Base-by-base conservation (phyloP, 2,797 vertebrate genomes). In the Parotocinclus haroldoi region DNA sequence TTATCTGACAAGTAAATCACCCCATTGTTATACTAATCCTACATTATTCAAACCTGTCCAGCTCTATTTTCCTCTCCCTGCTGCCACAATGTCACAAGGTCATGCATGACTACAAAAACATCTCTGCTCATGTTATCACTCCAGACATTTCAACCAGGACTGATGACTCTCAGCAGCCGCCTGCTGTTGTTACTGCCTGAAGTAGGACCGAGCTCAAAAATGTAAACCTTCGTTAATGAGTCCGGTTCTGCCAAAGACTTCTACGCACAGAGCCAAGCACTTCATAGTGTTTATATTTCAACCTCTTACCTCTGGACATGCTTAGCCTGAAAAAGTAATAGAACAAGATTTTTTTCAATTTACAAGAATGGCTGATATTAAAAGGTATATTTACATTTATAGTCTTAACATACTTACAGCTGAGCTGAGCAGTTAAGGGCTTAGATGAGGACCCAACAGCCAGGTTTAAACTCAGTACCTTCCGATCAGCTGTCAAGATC, bases 211-310 rank as follows among this genome's bases (percentile, higher is more conserved):
- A 53, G 42, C 79, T 48, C 53, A 76, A 83, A 80, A 78, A 53
- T 80, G 82, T 85, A 88, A 87, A 84, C 83, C 85, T 71, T 77
- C 64, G 75, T 79, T 82, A 84, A 88, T 79, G 79, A 84, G 78
- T 75, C 74, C 70, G 54, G 45, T 68, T 58, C 72, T 68, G 74
- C 9, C 37, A 42, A 50, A 51, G 18, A 16, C 17, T 57, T 14
- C 46, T n/a, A 16, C 16, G 13, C 53, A 45, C 17, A 50, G 9
- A 44, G 44, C 38, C 11, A 11, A 40, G 50, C 17, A 18, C 42
- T 49, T 1, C 27, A 36, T 39, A 49, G 17, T 36, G 17, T 16
- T 14, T 59, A 14, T 7, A 36, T 45, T 55, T 36, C 17, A 54
- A 18, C 39, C 39, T 14, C 36, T 55, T 17, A 44, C 50, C 9